These are phyloP conservation scores for Contarinia nasturtii DNA, from an alignment of 1,140 invertebrate species.

Conservation along the genomic window DNA sequence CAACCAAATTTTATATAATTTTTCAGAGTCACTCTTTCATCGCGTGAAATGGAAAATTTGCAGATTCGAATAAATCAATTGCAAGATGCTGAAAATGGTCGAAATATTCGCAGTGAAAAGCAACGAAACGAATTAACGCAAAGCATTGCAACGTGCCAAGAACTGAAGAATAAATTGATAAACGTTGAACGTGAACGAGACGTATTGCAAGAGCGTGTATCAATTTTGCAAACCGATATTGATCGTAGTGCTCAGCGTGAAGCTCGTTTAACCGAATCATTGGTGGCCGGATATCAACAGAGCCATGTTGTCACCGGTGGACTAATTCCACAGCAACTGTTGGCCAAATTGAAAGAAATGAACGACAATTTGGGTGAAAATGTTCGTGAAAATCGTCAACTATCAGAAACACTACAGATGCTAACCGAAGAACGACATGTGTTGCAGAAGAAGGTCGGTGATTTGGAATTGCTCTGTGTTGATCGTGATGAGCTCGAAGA, in stretches of 20 bases:
- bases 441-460: constrained; percentile 23
- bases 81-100: constrained; percentile 17
- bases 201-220: constrained; percentile 11
- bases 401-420: constrained; percentile 26
- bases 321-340: constrained; percentile 23
- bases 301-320: constrained; percentile 9
- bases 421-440: constrained; percentile 24
- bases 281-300: constrained; percentile 12
- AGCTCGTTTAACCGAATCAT: constrained; percentile 15
- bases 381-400: constrained; percentile 29
- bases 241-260: constrained; percentile 16
- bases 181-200: constrained; percentile 11
- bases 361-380: constrained; percentile 26
- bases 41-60: constrained; percentile 18
- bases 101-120: constrained; percentile 12
- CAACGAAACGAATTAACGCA: constrained; percentile 17
- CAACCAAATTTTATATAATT: neutral
- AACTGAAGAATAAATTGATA: constrained; percentile 12
- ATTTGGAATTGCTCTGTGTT: constrained; percentile 15
- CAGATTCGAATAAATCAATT: constrained; percentile 15
- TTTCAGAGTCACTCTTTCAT: constrained; percentile 13
- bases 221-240: constrained; percentile 15
- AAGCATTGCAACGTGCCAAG: constrained; percentile 16
- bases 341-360: constrained; percentile 32
- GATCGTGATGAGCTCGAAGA: constrained; percentile 18